These are phyloP conservation scores for Natator depressus DNA, from an alignment of 2,113 vertebrate species.

Conservation along the genomic window DNA sequence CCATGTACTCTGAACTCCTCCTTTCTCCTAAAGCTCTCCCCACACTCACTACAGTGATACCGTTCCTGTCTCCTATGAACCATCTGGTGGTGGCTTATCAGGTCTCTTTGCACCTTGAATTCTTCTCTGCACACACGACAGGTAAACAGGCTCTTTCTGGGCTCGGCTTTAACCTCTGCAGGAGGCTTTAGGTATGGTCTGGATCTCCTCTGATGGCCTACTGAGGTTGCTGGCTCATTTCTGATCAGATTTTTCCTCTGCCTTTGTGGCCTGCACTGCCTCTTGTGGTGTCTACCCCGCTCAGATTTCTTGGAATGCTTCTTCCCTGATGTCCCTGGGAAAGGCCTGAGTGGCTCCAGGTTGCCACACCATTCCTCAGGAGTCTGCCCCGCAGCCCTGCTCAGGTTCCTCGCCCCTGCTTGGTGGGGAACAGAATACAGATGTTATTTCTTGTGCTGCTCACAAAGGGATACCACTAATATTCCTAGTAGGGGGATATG, in stretches of 20 bases:
- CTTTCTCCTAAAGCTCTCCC: conserved; percentile 66
- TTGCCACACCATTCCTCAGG: neutral
- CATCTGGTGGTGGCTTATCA: neutral
- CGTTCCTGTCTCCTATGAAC: conserved; percentile 66
- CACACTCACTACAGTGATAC: conserved; percentile 68
- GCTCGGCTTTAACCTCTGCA: neutral
- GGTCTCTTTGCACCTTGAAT: neutral
- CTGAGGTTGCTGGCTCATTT: neutral
- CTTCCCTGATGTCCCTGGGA: neutral
- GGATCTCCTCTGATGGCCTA: neutral
- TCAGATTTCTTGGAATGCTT: neutral
- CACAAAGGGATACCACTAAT: neutral
- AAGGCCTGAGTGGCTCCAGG: neutral
- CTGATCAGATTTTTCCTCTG: neutral
- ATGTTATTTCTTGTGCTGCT: neutral
- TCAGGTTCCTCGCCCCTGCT: neutral
- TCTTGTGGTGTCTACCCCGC: neutral
- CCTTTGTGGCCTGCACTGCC: neutral
- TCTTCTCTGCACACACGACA: neutral
- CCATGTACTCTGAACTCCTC: conserved; percentile 66
- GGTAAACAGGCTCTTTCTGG: neutral
- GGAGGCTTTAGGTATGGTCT: neutral
- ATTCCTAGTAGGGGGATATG: neutral
- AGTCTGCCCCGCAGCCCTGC: neutral
- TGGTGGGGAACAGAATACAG: neutral